Conservation (phyloP, 2,888 invertebrate species). For the Pocota personata region DNA sequence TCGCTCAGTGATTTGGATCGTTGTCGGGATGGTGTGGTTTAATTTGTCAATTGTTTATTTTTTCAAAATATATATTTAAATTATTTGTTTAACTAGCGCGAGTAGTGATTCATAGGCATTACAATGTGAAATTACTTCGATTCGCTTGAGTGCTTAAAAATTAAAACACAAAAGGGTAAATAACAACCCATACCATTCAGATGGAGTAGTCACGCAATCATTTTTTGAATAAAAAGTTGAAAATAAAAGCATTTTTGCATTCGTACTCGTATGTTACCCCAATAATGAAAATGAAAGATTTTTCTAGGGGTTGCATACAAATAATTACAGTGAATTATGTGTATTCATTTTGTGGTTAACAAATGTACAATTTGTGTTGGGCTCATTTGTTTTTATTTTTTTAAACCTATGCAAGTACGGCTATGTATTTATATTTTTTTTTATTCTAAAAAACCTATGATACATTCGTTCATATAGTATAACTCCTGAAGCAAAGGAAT, state of each 20-base stretch:
- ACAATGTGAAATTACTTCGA: slow-evolving; percentile 4
- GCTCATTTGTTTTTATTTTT: not conserved
- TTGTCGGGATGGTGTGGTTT: slow-evolving; percentile 2
- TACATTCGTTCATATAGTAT: no score
- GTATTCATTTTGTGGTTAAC: slow-evolving; percentile 8
- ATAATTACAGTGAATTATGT: slow-evolving; percentile 61
- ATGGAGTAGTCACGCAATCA: slow-evolving; percentile 62
- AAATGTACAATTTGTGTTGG: slow-evolving; percentile 15
- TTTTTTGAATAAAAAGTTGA: slow-evolving; percentile 6
- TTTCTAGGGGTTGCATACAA: slow-evolving; percentile 51
- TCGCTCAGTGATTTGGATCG: slow-evolving; percentile 60
- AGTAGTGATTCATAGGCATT: slow-evolving; percentile 38
- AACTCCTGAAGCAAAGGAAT: no score
- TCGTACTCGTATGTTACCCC: slow-evolving; percentile 33
- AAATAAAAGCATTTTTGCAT: slow-evolving; percentile 47
- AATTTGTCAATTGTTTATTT: slow-evolving; percentile 3
- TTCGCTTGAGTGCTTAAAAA: slow-evolving; percentile 47
- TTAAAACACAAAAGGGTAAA: slow-evolving; percentile 42
- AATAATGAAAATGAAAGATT: slow-evolving; percentile 51
- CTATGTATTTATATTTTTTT: not conserved
- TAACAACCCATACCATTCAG: slow-evolving; percentile 30
- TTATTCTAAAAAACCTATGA: no score
- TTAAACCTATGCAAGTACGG: not conserved
- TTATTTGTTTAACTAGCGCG: not conserved
- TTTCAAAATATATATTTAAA: not conserved